Conservation (phyloP, 1,140 invertebrate genomes). For the Procambarus clarkii region DNA sequence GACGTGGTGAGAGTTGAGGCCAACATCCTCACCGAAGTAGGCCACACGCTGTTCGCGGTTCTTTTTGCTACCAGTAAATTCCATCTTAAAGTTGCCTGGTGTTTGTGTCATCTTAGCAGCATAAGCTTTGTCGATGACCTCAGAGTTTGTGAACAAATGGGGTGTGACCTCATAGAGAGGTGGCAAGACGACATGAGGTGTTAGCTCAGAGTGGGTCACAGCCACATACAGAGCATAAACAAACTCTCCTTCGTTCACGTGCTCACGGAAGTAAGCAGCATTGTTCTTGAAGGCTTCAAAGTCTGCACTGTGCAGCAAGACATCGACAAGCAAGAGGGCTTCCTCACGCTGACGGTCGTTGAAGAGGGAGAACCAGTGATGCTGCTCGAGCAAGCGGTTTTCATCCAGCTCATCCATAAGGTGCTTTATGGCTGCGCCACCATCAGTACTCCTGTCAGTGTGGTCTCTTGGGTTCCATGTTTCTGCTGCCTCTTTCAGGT, state of each 20-base stretch:
- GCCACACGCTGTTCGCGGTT: conserved; percentile 73
- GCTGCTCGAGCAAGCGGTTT: conserved; percentile 30
- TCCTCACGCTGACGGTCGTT: conserved; percentile 65
- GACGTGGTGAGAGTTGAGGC: conserved; percentile 73
- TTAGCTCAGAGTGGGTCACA: conserved; percentile 69
- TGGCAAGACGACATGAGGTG: conserved; percentile 76
- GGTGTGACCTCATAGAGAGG: conserved; percentile 74
- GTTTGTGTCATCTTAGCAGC: conserved; percentile 75
- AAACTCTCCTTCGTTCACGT: conserved; percentile 73
- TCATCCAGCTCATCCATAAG: conserved; percentile 54
- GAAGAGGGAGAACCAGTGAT: conserved; percentile 70
- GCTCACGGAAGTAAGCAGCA: conserved; percentile 68
- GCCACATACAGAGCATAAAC: conserved; percentile 72
- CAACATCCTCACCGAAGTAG: conserved; percentile 74
- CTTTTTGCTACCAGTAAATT: conserved; percentile 67
- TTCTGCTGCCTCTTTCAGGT: conserved; percentile 33
- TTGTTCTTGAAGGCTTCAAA: conserved; percentile 54
- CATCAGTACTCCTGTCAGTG: conserved; percentile 33
- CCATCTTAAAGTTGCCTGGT: conserved; percentile 72
- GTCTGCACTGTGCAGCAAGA: conserved; percentile 48
- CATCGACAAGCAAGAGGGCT: conserved; percentile 65
- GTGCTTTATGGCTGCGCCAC: conserved; percentile 36
- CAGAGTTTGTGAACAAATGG: conserved; percentile 75
- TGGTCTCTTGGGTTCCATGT: conserved; percentile 44
- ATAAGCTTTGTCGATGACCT: conserved; percentile 74